A percentile compares a stretch with the other conserved stretches of the same genome.
Conservation (phyloP, 2,113 vertebrate species). For the Verasper variegatus region DNA sequence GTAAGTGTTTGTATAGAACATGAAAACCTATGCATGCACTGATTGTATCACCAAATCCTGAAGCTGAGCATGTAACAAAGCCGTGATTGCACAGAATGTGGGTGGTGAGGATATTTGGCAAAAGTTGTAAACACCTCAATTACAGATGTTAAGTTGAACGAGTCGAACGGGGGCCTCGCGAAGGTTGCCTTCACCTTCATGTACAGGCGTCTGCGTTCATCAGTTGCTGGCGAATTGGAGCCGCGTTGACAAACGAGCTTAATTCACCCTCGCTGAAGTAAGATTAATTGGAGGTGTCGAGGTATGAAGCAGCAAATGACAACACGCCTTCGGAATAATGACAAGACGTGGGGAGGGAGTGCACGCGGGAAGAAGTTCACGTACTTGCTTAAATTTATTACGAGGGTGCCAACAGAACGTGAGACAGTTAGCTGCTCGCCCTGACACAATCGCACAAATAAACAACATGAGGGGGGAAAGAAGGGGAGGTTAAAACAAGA, state of each 20-base stretch:
- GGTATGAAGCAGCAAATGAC: constrained; percentile 80
- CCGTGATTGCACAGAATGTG: constrained; percentile 33
- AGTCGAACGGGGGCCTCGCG: constrained; percentile 45
- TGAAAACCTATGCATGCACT: not conserved
- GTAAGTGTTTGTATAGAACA: not conserved
- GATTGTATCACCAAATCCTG: constrained; percentile 4
- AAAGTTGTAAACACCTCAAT: constrained; percentile 71
- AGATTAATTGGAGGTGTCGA: constrained; percentile 81
- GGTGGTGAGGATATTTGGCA: constrained; percentile 44
- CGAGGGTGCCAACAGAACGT: constrained; percentile 47
- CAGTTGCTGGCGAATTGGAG: constrained; percentile 61
- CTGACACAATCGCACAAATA: constrained; percentile 23
- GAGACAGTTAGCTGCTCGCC: constrained; percentile 46
- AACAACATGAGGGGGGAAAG: not conserved
- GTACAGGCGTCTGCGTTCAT: constrained; percentile 71
- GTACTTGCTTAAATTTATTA: constrained; percentile 25
- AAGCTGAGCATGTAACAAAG: constrained; percentile 29
- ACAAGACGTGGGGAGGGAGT: constrained; percentile 53
- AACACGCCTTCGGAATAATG: constrained; percentile 76
- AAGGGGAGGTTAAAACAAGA: not conserved
- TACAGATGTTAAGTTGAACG: constrained; percentile 69
- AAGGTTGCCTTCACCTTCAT: constrained; percentile 78
- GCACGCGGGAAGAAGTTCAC: constrained; percentile 52
- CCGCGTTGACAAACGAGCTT: constrained; percentile 76
- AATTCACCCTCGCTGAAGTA: constrained; percentile 76